Evolutionary conservation across 2,888 invertebrate genomes (phyloP).

Genomic region (Drosophila niveifrons): DNA sequence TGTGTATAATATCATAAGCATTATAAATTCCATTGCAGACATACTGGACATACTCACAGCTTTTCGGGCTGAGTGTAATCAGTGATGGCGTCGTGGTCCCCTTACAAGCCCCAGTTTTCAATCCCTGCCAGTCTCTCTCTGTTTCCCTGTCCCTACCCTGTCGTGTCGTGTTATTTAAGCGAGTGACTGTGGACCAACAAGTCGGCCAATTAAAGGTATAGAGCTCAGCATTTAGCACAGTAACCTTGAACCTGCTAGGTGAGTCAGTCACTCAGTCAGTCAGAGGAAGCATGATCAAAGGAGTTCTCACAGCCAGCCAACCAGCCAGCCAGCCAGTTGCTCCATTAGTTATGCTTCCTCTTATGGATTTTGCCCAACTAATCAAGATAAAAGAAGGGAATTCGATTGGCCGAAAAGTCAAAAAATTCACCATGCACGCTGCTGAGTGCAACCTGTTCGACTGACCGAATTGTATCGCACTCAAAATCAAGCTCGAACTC

Average conservation of each 20-base stretch:
- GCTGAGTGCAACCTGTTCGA: slow-evolving; percentile 70
- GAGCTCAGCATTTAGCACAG: slow-evolving; percentile 78
- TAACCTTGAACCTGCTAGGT: slow-evolving; percentile 81
- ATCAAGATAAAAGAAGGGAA: slow-evolving; percentile 71
- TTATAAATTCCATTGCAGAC: slow-evolving; percentile 80
- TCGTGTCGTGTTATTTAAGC: slow-evolving; percentile 20
- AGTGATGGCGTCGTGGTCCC: slow-evolving; percentile 37
- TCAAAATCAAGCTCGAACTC: slow-evolving; percentile 22
- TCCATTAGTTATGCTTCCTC: slow-evolving; percentile 29
- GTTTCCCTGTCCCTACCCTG: background rate
- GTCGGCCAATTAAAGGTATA: slow-evolving; percentile 82
- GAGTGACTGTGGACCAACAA: slow-evolving; percentile 62
- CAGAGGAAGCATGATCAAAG: slow-evolving; percentile 46
- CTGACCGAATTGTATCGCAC: slow-evolving; percentile 77
- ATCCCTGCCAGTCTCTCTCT: background rate
- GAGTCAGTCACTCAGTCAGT: slow-evolving; percentile 61
- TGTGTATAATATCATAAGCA: slow-evolving; percentile 67
- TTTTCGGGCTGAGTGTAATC: slow-evolving; percentile 58
- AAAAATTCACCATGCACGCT: slow-evolving; percentile 11
- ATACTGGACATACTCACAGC: slow-evolving; percentile 49
- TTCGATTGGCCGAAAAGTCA: slow-evolving; percentile 58
- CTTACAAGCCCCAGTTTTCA: slow-evolving; percentile 5
- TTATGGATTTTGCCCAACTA: slow-evolving; percentile 46
- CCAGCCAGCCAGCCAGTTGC: slow-evolving; percentile 14
- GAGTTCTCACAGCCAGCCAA: slow-evolving; percentile 32